Evolutionary conservation across 2,797 vertebrate species (phyloP).

Genomic region (Propithecus perrieri): DNA sequence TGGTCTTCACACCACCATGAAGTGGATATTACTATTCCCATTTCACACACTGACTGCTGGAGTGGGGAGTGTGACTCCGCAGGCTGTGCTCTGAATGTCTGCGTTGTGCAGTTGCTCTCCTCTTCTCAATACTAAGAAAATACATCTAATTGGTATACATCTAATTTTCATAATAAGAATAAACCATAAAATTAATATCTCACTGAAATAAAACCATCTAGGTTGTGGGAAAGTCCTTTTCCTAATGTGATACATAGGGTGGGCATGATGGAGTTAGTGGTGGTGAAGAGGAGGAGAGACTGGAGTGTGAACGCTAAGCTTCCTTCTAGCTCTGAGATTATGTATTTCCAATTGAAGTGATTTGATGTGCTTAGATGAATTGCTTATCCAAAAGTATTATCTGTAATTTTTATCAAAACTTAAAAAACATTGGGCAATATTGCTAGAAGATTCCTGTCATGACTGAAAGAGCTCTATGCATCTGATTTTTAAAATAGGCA

Average conservation of each 20-base stretch:
- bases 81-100: background rate
- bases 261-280: too few relatives aligned
- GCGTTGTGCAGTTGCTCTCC: background rate
- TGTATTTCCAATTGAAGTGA: background rate
- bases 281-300: background rate
- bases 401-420: background rate
- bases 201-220: background rate
- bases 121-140: background rate
- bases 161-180: background rate
- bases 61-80: background rate
- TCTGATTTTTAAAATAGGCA: background rate
- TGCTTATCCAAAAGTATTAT: background rate
- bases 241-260: background rate
- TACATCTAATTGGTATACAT: background rate
- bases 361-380: background rate
- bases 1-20: constrained; percentile 1
- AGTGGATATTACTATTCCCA: background rate
- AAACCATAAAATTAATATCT: background rate
- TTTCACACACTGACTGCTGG: background rate
- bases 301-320: background rate
- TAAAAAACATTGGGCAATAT: background rate
- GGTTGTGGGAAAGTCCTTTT: background rate
- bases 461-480: background rate
- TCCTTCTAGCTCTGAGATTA: background rate
- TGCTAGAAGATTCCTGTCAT: background rate